Conservation (phyloP, 2,888 invertebrate genomes). For the Apamea sordens region DNA sequence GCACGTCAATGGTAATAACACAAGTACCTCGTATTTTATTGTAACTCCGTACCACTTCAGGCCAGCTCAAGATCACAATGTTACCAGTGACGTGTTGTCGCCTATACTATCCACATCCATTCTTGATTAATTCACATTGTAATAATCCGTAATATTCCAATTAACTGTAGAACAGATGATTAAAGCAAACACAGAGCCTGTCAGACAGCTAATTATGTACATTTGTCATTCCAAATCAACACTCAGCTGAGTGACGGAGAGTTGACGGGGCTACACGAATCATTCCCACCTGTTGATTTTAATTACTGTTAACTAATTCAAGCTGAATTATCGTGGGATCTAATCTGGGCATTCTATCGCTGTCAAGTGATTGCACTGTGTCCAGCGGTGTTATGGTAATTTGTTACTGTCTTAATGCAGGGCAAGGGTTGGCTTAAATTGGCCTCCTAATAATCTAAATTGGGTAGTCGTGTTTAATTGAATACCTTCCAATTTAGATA, state of each 20-base stretch:
- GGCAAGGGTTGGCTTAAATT: neutral
- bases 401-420: constrained; percentile 1
- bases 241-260: constrained; percentile 11
- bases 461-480: neutral
- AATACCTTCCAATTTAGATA: constrained; percentile 5
- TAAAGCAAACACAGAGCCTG: constrained; percentile 39
- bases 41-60: neutral
- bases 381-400: constrained; percentile 1
- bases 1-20: neutral
- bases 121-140: neutral
- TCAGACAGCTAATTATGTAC: constrained; percentile 50
- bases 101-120: neutral
- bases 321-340: constrained; percentile 24
- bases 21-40: neutral
- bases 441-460: neutral
- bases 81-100: too few species aligned
- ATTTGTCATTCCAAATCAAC: constrained; percentile 58
- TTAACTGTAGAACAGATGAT: constrained; percentile 46
- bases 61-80: neutral
- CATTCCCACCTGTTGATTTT: constrained; percentile 52
- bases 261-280: constrained; percentile 21
- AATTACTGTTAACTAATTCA: constrained; percentile 47
- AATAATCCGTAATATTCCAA: constrained; percentile 32
- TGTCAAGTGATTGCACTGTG: constrained; percentile 22
- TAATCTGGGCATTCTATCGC: constrained; percentile 29